Base-by-base conservation (phyloP, 2,888 invertebrate genomes). In the Cheilosia impressa region DNA sequence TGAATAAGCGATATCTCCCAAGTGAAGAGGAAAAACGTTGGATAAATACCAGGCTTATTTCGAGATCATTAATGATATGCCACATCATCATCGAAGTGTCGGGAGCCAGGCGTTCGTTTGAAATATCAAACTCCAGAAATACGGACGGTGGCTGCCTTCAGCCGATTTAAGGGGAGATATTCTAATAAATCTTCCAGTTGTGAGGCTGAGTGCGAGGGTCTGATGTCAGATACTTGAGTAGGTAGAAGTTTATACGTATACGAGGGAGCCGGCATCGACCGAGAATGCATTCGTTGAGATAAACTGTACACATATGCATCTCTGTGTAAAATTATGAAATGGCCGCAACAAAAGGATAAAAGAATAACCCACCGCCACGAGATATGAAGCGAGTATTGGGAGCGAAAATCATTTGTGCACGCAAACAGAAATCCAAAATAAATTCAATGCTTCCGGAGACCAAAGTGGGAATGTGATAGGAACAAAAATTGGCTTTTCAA, bases 361-460 rank as follows among this genome's bases (percentile, higher is more conserved):
- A 9, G 5, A 1, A 76, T 41, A 22, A 57, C 43, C 63, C 55
- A n/a, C n/a, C n/a, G n/a, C n/a, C n/a, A 15, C 55, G 43, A 66
- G 71, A 77, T 76, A 69, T 58, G 41, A 15, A 22, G 10, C 19
- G 57, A 41, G 38, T 13, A 22, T 22, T 22, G 24, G 3, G 62
- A 27, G 41, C 50, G 73, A 41, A 75, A 75, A 69, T 65, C 27
- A 65, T 84, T 80, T 76, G 45, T 45, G 71, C 66, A 66, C 45
- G 38, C 68, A 63, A 63, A 80, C 69, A 75, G 47, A 65, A 66
- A 60, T 50, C 60, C 47, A 71, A 76, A 84, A 84, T 71, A 81
- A 85, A 85, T 85, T 85, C 84, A 81, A 62, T 72, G 80, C 58
- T 85, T 85, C 85, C 85, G 85, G 81, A 81, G 81, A 19, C n/a